Evolutionary conservation across 2,113 vertebrate genomes (phyloP).

Genomic region (Sceloporus undulatus): DNA sequence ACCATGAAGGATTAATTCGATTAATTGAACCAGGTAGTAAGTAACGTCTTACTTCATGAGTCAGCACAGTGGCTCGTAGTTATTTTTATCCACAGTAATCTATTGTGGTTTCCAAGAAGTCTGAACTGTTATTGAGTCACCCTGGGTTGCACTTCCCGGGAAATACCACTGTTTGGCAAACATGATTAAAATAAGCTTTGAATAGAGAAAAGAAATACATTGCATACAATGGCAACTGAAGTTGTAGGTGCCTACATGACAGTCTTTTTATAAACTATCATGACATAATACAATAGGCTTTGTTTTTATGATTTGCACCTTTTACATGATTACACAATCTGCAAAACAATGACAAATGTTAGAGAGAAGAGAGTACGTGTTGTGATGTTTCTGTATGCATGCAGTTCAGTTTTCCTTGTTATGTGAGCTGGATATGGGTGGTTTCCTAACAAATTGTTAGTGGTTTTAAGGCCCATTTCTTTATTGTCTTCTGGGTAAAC

Average conservation of each 20-base stretch:
- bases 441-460: background rate
- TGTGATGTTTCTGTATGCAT: background rate
- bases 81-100: constrained; percentile 24
- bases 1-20: constrained; percentile 93
- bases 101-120: constrained; percentile 25
- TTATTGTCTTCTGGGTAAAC: background rate
- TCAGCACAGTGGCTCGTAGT: background rate
- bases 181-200: background rate
- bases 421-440: background rate
- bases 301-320: background rate
- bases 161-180: constrained; percentile 27
- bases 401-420: background rate
- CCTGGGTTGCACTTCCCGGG: constrained; percentile 4
- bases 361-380: too few species aligned
- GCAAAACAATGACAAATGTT: too few species aligned
- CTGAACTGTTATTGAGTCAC: background rate
- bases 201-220: background rate
- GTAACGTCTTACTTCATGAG: background rate
- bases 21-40: constrained; percentile 93
- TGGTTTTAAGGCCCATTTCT: background rate
- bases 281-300: background rate
- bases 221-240: constrained; percentile 12
- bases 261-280: background rate
- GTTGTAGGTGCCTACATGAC: background rate
- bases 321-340: background rate